phyloP scores from a whole-genome alignment of 2,888 invertebrate genomes.

The Teleogryllus oceanicus region DNA sequence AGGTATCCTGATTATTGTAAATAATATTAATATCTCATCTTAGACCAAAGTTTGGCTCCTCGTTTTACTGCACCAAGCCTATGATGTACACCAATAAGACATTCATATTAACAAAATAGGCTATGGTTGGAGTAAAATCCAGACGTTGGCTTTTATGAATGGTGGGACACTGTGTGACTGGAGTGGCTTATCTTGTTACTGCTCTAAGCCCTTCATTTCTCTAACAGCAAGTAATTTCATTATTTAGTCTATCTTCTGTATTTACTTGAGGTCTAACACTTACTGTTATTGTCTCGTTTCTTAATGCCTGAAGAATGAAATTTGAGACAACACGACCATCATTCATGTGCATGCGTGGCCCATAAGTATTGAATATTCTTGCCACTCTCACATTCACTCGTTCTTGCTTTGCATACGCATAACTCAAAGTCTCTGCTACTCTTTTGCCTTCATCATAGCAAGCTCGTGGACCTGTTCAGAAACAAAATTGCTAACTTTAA shows the following conservation, averaged over 20 bases:
- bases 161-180: too few species aligned
- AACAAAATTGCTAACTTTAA: too few species aligned
- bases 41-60: too few species aligned
- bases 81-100: too few species aligned
- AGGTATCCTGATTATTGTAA: too few species aligned
- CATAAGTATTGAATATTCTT: constrained; percentile 97
- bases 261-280: constrained; percentile 42
- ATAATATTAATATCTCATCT: too few species aligned
- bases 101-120: too few species aligned
- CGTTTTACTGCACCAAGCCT: too few species aligned
- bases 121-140: too few species aligned
- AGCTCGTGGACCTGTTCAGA: constrained; percentile 72
- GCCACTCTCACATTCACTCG: constrained; percentile 93
- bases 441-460: constrained; percentile 99
- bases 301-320: constrained; percentile 94
- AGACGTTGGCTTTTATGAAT: background rate
- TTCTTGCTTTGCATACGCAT: constrained; percentile 97
- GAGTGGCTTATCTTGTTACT: too few species aligned
- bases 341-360: constrained; percentile 98
- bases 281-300: constrained; percentile 92
- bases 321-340: constrained; percentile 98
- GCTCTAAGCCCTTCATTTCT: background rate
- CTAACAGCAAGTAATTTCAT: background rate
- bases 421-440: constrained; percentile 91
- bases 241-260: background rate